Evolutionary conservation across 2,888 invertebrate genomes (phyloP), one percentile per base, ranked within the genome.

Genomic region (Dynastes maya): DNA sequence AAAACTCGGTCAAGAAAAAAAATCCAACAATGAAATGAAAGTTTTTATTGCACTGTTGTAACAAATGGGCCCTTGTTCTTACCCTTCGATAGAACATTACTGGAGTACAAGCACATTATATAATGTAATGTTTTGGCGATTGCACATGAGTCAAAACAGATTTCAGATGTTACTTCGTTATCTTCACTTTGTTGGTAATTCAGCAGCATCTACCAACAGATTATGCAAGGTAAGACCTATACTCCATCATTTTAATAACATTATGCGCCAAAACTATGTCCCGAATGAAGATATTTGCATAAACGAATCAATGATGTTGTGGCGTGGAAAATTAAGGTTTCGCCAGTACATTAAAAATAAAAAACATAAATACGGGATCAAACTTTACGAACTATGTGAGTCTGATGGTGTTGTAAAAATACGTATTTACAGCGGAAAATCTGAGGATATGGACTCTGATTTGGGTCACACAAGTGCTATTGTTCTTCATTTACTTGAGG

Each of bases 171-270:
- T 37, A 13, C 11, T 61, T 32, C 2, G 58, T 3, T 74, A 61
- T 71, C 27, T 27, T 16, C 61, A 74, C 61, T 74, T 74, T 13
- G 61, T 32, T 5, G 61, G 37, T 22, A 74, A 74, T 58, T n/a
- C 58, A n/a, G 40, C 13, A 40, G 16, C 32, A 55, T 37, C 29
- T 29, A 61, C 9, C 11, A 4, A 58, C 58, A 16, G 58, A 8
- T 53, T 72, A 40, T 72, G 32, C 32, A 72, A 72, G 9, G 58
- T 58, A 16, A 75, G 75, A 63, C 75, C 63, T 2, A 45, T 63
- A 22, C 61, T 63, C 22, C 40, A 75, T 61, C 64, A 75, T 29
- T 75, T 75, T 49, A 75, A 75, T 45, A 75, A 75, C 2, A 40
- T 75, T 63, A 75, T 64, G 64, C 61, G 29, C 22, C 64, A 75